These are phyloP conservation scores for Automeris io DNA, from an alignment of 2,888 invertebrate species.

Conservation along the genomic window DNA sequence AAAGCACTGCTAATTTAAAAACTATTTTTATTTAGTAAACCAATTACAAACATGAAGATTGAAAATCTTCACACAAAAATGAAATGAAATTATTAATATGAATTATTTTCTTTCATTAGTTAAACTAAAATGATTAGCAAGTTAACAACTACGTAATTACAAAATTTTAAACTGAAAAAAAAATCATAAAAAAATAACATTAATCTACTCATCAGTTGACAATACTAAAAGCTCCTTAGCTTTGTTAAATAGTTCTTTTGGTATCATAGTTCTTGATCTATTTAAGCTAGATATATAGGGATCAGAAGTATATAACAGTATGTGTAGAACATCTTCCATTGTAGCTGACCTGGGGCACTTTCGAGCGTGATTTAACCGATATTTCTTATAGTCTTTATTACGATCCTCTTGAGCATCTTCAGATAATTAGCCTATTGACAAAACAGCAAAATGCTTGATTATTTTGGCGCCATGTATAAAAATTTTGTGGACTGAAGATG, in stretches of 20 bases:
- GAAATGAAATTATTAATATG: not conserved
- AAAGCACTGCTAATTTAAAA: not conserved
- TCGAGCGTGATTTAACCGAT: not conserved
- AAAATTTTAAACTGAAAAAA: not conserved
- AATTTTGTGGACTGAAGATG: not conserved
- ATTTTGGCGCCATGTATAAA: not conserved
- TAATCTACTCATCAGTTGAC: not conserved
- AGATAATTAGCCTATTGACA: not conserved
- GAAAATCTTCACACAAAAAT: not conserved
- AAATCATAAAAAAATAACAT: not conserved
- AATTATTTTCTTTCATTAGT: not conserved
- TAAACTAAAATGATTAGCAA: not conserved
- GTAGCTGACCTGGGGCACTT: slow-evolving; percentile 1
- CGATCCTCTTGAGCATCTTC: not conserved
- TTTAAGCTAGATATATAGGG: not conserved
- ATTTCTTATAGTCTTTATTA: not conserved
- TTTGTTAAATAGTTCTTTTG: not conserved
- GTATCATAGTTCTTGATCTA: not conserved
- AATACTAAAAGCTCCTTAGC: not conserved
- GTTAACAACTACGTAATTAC: not conserved
- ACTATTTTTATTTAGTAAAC: not conserved
- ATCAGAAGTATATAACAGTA: not conserved
- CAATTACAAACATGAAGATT: not conserved
- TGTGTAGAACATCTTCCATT: not conserved
- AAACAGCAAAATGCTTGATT: not conserved